Conservation (phyloP, 2,888 invertebrate genomes). For the Perithous albicinctus region DNA sequence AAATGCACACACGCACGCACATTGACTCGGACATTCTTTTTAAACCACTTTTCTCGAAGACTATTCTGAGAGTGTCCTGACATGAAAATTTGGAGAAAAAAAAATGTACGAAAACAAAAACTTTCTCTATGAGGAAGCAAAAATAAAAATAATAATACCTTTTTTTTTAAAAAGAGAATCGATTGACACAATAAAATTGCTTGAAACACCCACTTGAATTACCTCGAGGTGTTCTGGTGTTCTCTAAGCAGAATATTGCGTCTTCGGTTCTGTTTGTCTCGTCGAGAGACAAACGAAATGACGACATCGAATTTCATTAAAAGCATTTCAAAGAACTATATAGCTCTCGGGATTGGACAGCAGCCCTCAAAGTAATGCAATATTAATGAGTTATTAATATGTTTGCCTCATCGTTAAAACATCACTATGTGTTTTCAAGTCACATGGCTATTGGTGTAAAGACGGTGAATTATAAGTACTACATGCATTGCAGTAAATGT, state of each 20-base stretch:
- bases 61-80: too few species aligned
- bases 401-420: neutral
- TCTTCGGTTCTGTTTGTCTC: neutral
- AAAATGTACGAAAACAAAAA: too few species aligned
- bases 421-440: neutral
- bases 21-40: too few species aligned
- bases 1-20: too few species aligned
- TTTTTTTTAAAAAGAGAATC: neutral
- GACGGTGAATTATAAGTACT: too few species aligned
- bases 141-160: too few species aligned
- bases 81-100: too few species aligned
- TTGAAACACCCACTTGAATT: neutral
- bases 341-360: neutral
- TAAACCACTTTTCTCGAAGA: too few species aligned
- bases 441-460: too few species aligned
- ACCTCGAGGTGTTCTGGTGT: neutral
- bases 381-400: slow-evolving; percentile 22
- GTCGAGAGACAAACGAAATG: neutral
- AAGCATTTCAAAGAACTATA: neutral
- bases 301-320: slow-evolving; percentile 17
- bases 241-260: neutral
- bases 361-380: slow-evolving; percentile 17
- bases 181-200: neutral
- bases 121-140: too few species aligned
- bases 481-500: slow-evolving; percentile 2